Evolutionary conservation across 1,140 invertebrate species (phyloP), one percentile per base, ranked within the genome.

Genomic region (Campoletis sonorensis): DNA sequence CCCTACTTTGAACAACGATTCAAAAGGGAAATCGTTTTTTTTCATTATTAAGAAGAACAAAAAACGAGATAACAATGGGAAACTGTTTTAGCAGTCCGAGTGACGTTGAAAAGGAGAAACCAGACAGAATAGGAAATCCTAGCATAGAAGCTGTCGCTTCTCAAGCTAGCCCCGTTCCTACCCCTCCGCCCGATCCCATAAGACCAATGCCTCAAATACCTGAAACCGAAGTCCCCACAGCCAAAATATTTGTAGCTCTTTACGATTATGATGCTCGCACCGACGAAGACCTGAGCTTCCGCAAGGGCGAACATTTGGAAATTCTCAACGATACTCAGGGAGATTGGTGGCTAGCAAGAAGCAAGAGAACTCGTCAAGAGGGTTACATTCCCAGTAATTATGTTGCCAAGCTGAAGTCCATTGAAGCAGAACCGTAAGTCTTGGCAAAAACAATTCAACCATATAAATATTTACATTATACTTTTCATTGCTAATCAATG

Each of bases 371-470:
- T 49, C 96, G 96, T 91, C 96, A 98, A 91, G 97, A 99, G 93
- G 99, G 99, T 81, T 99, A 99, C 93, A 99, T 99, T 92, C 99
- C 99, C 86, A 99, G 98, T 76, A 99, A 99, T 93, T 99, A 99
- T 95, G 98, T 99, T 83, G 99, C 99, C 85, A 98, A 98, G 92
- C 93, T 99, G 87, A 98, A 99, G 93, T 99, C 98, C 82, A 99
- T 99, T 89, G 98, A 99, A 94, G 98, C 99, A 85, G 98, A 99
- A 95, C 98, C 98, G 98, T 99, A 95, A 98, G 97, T 95, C 7
- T 83, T 18, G 1, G 21, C 23, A 58, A 58, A 58, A 45, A 45
- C 40, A 33, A 33, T 33, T 33, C 30, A 33, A 33, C 30, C 2
- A 4, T 33, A 4, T 33, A 4, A 33, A 33, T 33, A 33, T 33